Base-by-base conservation (phyloP, 2,113 vertebrate genomes). In the Formicarius rufipectus region DNA sequence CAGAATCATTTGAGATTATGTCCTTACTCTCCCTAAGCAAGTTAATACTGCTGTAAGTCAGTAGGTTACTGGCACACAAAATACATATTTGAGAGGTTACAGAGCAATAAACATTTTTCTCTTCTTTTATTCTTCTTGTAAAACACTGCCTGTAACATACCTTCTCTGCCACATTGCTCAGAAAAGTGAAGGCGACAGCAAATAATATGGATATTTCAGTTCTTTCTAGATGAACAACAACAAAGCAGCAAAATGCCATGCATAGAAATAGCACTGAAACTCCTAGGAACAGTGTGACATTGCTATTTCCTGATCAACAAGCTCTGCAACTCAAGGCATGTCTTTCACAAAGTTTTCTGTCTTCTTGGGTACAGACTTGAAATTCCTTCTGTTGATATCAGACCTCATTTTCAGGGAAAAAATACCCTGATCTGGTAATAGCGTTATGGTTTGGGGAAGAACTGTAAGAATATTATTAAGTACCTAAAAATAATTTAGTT, bases 251-350 rank as follows among this genome's bases (percentile, higher is more conserved):
- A 73, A 55, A 14, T 5, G 5, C 15, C 7, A 22, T 4, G 30
- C 10, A 30, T 2, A 50, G 23, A 84, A 82, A 39, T 6, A 56
- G 12, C 28, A 12, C 22, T 62, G 17, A 80, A 84, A 28, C 9
- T 76, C 9, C 40, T 37, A 88, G 12, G 9, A 62, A 8, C 9
- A 73, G n/a, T 49, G 18, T 28, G 15, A 37, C 37, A 14, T 40
- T 56, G 18, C 3, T 52, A 5, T 75, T 83, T 60, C 4, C 5
- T 45, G 4, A 17, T 30, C n/a, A 73, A 31, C 9, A 44, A 69
- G 12, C 15, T 84, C 30, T 49, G 8, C 7, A 11, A 33, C 4
- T 60, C 25, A 64, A 21, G 0, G 0, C 78, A 39, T 9, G 1
- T 49, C 35, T 80, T 60, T 58, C 18, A 82, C 4, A 83, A 22